These are phyloP conservation scores for Catocala fraxini DNA, from an alignment of 2,888 invertebrate genomes.

Conservation along the genomic window DNA sequence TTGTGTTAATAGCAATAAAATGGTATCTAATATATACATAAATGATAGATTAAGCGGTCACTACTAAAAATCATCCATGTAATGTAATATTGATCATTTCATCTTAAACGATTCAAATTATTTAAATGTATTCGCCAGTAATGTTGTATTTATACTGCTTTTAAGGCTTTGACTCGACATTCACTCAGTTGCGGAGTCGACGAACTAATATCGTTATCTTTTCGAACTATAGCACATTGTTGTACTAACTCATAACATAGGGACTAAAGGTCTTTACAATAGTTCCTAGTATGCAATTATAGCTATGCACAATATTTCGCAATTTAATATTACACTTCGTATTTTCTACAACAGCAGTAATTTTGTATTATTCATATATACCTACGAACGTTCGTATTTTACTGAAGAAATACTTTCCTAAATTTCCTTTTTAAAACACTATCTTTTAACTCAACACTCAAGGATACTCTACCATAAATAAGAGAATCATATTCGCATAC, in stretches of 20 bases:
- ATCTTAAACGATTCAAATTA: constrained; percentile 44
- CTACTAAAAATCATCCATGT: constrained; percentile 33
- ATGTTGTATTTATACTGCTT: constrained; percentile 41
- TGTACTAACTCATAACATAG: constrained; percentile 42
- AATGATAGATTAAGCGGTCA: constrained; percentile 42
- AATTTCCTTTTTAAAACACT: too few relatives aligned
- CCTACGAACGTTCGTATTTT: too few relatives aligned
- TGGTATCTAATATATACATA: constrained; percentile 20
- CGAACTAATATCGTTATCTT: constrained; percentile 45
- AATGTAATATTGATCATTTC: constrained; percentile 40
- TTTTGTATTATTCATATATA: too few relatives aligned
- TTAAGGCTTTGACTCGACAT: constrained; percentile 35
- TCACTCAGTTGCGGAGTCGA: constrained; percentile 34
- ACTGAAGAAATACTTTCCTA: too few relatives aligned
- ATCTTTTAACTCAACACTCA: too few relatives aligned
- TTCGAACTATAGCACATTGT: constrained; percentile 17
- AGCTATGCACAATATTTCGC: too few relatives aligned
- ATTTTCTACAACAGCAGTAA: too few relatives aligned
- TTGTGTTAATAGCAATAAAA: constrained; percentile 6
- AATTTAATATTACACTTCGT: too few relatives aligned
- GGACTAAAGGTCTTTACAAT: constrained; percentile 30
- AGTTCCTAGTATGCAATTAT: constrained; percentile 6
- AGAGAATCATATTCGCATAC: too few relatives aligned
- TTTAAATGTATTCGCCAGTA: constrained; percentile 49
- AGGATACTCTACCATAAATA: too few relatives aligned